Conservation (phyloP, 1,140 invertebrate species). For the Hyphantria cunea region DNA sequence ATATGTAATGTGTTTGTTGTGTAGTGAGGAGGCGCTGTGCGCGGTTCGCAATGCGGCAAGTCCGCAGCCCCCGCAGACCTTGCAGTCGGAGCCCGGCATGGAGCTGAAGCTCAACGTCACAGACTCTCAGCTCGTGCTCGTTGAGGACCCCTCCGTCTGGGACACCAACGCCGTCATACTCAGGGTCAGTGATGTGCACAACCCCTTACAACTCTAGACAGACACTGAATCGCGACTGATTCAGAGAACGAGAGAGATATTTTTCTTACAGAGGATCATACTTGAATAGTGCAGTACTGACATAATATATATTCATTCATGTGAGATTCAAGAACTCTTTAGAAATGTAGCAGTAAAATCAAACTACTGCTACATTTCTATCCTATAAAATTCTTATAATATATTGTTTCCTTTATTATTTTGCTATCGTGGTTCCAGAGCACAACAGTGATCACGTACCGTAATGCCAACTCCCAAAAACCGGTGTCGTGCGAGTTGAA, state of each 20-base stretch:
- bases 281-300: no score
- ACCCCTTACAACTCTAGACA: no score
- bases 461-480: conserved; percentile 87
- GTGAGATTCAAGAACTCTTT: no score
- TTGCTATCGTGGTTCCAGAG: conserved; percentile 78
- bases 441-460: conserved; percentile 93
- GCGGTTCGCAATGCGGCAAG: conserved; percentile 11
- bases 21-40: conserved; percentile 33
- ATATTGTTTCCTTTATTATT: no score
- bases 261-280: no score
- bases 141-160: conserved; percentile 93
- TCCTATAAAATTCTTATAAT: no score
- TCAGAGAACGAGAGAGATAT: no score
- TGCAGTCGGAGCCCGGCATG: conserved; percentile 58
- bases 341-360: no score
- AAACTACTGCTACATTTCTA: no score
- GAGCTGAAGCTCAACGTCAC: conserved; percentile 97
- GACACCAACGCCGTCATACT: conserved; percentile 97
- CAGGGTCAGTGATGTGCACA: conserved; percentile 83
- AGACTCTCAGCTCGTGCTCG: conserved; percentile 96
- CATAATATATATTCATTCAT: no score
- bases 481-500: conserved; percentile 94
- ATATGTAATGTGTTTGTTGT: no score
- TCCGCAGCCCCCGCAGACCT: conserved; percentile 17
- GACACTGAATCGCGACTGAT: no score